Evolutionary conservation across 2,113 vertebrate species (phyloP).

Genomic region (Cervus canadensis): DNA sequence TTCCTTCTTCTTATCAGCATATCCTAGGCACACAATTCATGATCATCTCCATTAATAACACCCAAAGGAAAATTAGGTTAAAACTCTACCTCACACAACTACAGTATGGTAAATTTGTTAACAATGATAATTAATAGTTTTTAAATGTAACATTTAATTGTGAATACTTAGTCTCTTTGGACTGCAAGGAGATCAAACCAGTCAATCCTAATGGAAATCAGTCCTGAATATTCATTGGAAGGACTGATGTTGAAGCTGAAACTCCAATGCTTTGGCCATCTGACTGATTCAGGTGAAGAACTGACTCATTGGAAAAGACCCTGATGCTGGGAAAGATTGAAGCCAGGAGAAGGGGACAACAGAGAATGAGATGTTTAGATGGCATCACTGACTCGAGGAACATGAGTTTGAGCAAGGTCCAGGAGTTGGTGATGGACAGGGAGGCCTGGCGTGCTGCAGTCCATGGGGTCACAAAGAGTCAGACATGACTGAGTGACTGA

Average conservation of each 20-base stretch:
- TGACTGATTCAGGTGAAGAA: background rate
- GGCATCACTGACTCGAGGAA: background rate
- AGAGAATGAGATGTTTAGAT: background rate
- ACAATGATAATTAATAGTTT: background rate
- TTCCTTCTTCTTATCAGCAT: background rate
- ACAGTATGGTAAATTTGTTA: background rate
- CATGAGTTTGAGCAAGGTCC: background rate
- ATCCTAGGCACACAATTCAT: background rate
- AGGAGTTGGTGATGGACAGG: background rate
- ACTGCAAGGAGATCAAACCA: background rate
- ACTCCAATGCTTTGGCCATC: background rate
- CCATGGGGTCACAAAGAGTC: background rate
- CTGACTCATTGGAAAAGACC: background rate
- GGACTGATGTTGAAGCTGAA: background rate
- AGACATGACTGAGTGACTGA: background rate
- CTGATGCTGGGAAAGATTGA: background rate
- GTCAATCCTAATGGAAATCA: background rate
- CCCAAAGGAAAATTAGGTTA: background rate
- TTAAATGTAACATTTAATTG: background rate
- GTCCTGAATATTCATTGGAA: background rate
- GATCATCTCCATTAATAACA: background rate
- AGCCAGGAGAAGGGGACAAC: background rate
- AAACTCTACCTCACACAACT: background rate
- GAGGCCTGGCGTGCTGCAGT: background rate
- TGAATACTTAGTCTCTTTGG: background rate